Percentiles rank a stretch among this genome's conserved stretches.
phyloP scores from a whole-genome alignment of 53 echinoderm and acorn worm genomes.

The Actinopyga echinites region DNA sequence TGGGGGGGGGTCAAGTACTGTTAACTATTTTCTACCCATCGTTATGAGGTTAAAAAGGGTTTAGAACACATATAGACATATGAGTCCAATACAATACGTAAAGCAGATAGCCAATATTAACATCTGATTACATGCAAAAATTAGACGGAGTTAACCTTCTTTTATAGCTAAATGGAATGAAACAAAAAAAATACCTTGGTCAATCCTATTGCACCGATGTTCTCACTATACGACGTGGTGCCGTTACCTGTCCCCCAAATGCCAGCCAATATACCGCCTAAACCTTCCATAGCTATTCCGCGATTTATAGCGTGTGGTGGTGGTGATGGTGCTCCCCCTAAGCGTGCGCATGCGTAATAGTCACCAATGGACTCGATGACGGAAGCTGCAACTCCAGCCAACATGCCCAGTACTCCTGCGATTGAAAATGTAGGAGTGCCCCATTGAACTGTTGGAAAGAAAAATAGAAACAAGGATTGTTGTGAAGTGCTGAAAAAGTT shows the following conservation, averaged over 20 bases:
- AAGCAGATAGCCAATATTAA: too few relatives aligned
- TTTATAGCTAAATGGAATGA: too few relatives aligned
- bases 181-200: slow-evolving; percentile 57
- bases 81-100: too few relatives aligned
- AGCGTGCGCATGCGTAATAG: slow-evolving; percentile 81
- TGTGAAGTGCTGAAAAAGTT: too few relatives aligned
- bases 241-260: slow-evolving; percentile 80
- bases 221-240: slow-evolving; percentile 81
- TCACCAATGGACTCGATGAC: slow-evolving; percentile 80
- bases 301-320: slow-evolving; percentile 80
- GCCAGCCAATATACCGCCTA: slow-evolving; percentile 74
- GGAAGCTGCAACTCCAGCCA: slow-evolving; percentile 73
- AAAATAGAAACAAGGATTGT: not conserved
- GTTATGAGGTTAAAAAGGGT: too few relatives aligned
- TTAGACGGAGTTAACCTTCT: too few relatives aligned
- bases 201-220: slow-evolving; percentile 79
- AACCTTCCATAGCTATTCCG: slow-evolving; percentile 69
- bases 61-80: too few relatives aligned
- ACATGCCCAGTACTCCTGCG: slow-evolving; percentile 66
- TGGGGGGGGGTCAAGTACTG: too few relatives aligned
- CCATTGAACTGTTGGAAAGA: slow-evolving; percentile 68
- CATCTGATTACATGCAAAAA: too few relatives aligned
- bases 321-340: slow-evolving; percentile 77
- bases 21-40: too few relatives aligned
- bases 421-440: slow-evolving; percentile 66